Evolutionary conservation across 2,888 invertebrate species (phyloP), one percentile per base, ranked within the genome.

Genomic region (Meliscaeva auricollis): DNA sequence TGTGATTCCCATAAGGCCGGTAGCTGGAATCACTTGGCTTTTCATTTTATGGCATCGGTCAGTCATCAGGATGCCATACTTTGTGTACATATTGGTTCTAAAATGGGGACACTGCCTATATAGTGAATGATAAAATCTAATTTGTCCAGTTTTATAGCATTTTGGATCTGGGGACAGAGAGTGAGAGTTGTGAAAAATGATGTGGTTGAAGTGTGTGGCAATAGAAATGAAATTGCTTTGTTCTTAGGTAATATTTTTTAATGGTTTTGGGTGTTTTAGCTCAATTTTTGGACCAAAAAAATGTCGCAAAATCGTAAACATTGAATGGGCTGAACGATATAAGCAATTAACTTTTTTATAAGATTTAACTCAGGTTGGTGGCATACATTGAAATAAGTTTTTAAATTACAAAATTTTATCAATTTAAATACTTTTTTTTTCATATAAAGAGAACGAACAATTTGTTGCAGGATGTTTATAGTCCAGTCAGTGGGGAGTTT

Each of bases 191-290:
- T 50, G 60, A 66, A 60, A 70, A 60, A 70, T 69, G 68, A 69
- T 68, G 74, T 62, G 80, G 80, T 62, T 69, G 74, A 60, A 80
- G 80, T 62, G 68, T 80, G 80, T 80, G 80, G 68, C 54, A 78
- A 80, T 60, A 68, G 73, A 58, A 64, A 68, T 44, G 60, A 26
- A 41, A 54, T 54, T 52, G 38, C 50, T 80, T 80, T 78, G 72
- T 72, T 58, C 66, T 11, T 41, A 66, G 72, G 68, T 62, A 69
- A 69, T 80, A 80, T 74, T 80, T 73, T 69, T 26, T n/a, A 80
- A 80, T 74, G 68, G 80, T 62, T 80, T 68, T 73, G 68, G 68
- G 50, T 32, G 50, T 20, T 72, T 69, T 38, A 56, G 68, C 74
- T 62, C 20, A 68, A 74, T 80, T 80, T 80, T 54, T 62, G 44